Evolutionary conservation across 2,888 invertebrate species (phyloP).

Genomic region (Pollenia angustigena): DNA sequence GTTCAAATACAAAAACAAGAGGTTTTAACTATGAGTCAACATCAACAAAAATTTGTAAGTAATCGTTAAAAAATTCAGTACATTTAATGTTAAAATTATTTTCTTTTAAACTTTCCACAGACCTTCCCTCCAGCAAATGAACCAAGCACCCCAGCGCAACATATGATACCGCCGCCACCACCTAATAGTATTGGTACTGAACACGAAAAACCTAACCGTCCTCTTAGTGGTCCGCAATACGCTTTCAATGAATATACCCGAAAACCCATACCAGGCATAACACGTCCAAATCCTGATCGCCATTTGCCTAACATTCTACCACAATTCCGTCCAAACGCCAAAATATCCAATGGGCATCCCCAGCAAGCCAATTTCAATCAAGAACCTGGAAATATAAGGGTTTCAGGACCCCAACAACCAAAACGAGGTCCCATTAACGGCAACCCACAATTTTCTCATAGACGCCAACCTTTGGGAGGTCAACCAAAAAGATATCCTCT

Average conservation of each 20-base stretch:
- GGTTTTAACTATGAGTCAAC: conserved; percentile 81
- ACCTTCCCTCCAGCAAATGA: conserved; percentile 76
- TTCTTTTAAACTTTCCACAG: conserved; percentile 61
- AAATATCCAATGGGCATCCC: conserved; percentile 85
- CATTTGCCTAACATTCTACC: conserved; percentile 88
- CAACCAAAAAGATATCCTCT: conserved; percentile 79
- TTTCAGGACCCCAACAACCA: conserved; percentile 77
- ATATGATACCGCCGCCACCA: conserved; percentile 80
- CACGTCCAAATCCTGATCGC: conserved; percentile 78
- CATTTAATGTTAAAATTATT: neutral
- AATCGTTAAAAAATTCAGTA: neutral
- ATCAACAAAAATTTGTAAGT: conserved; percentile 81
- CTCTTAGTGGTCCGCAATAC: conserved; percentile 66
- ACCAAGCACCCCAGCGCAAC: conserved; percentile 83
- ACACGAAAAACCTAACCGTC: conserved; percentile 72
- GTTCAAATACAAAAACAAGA: conserved; percentile 82
- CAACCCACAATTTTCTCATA: conserved; percentile 82
- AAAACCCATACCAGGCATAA: conserved; percentile 78
- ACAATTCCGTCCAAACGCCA: conserved; percentile 89
- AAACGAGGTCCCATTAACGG: conserved; percentile 77
- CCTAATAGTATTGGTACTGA: conserved; percentile 68
- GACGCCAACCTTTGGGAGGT: conserved; percentile 75
- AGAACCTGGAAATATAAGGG: conserved; percentile 82
- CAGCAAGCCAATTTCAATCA: conserved; percentile 78
- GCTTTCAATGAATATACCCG: conserved; percentile 81